These are phyloP conservation scores for Oreonectes daqikongensis DNA, from an alignment of 2,797 vertebrate species.

Conservation along the genomic window DNA sequence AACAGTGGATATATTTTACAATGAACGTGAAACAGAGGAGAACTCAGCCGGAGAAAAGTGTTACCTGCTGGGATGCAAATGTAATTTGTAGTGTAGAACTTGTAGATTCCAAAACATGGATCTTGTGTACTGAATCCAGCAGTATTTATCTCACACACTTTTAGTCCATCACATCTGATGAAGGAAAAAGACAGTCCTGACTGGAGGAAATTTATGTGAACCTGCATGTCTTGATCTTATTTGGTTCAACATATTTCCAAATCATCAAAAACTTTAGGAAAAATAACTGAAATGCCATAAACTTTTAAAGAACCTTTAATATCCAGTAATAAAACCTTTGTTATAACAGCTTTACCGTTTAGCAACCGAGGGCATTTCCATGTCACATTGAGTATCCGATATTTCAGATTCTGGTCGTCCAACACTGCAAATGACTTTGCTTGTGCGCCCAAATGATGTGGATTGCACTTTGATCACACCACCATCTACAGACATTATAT, in stretches of 20 bases:
- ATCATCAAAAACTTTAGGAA: no score
- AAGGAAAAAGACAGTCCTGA: neutral
- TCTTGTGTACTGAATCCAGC: neutral
- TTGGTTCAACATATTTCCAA: no score
- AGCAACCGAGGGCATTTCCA: accelerated
- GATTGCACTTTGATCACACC: conserved; percentile 61
- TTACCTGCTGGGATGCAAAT: conserved; percentile 16
- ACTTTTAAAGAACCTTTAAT: no score
- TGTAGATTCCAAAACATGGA: conserved; percentile 17
- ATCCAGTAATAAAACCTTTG: no score
- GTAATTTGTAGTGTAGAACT: conserved; percentile 15
- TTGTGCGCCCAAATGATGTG: conserved; percentile 57
- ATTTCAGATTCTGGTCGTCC: neutral
- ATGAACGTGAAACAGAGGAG: no score
- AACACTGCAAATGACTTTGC: conserved; percentile 52
- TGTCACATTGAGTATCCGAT: conserved; percentile 46
- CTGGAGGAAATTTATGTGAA: no score
- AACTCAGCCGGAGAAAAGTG: neutral
- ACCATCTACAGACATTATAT: conserved; percentile 32
- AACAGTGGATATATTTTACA: neutral
- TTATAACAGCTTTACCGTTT: conserved; percentile 35
- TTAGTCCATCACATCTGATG: conserved; percentile 11
- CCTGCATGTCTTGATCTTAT: no score
- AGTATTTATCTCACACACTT: neutral
- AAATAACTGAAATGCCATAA: no score